These are phyloP conservation scores for Epirrhoe alternata DNA, from an alignment of 2,888 invertebrate species.

Conservation along the genomic window DNA sequence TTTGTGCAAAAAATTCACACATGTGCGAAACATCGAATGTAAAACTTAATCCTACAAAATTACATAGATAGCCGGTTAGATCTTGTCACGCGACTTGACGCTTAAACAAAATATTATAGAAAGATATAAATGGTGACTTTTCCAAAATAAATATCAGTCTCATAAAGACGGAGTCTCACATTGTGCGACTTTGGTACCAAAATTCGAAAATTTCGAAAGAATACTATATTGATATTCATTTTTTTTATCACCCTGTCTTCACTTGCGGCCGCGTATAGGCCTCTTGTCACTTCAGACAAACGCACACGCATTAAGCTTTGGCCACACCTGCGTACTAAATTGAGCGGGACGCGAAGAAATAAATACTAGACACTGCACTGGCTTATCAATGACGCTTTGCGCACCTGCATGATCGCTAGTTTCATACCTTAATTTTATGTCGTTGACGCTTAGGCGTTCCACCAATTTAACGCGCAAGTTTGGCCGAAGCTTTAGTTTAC, in stretches of 20 bases:
- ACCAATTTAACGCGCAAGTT: too few species aligned
- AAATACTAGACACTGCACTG: too few species aligned
- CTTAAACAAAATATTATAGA: neutral
- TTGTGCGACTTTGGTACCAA: constrained; percentile 37
- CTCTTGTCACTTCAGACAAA: neutral
- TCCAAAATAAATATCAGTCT: constrained; percentile 60
- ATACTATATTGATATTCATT: constrained; percentile 15
- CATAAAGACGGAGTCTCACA: constrained; percentile 51
- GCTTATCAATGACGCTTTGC: too few species aligned
- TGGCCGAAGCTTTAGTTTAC: neutral
- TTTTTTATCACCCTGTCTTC: neutral
- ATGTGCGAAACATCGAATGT: constrained; percentile 36
- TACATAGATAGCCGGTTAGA: constrained; percentile 21
- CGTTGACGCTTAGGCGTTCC: too few species aligned
- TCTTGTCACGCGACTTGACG: constrained; percentile 44
- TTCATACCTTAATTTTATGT: too few species aligned
- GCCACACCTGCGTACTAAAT: too few species aligned
- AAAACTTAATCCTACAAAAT: constrained; percentile 3
- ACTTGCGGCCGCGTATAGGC: neutral
- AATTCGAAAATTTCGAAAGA: constrained; percentile 20
- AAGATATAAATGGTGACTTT: constrained; percentile 26
- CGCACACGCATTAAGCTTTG: neutral
- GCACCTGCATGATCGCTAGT: too few species aligned
- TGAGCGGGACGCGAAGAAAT: too few species aligned
- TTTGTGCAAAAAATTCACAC: constrained; percentile 40